Evolutionary conservation across 2,113 vertebrate genomes (phyloP), one percentile per base, ranked within the genome.

Genomic region (Heloderma charlesbogerti): DNA sequence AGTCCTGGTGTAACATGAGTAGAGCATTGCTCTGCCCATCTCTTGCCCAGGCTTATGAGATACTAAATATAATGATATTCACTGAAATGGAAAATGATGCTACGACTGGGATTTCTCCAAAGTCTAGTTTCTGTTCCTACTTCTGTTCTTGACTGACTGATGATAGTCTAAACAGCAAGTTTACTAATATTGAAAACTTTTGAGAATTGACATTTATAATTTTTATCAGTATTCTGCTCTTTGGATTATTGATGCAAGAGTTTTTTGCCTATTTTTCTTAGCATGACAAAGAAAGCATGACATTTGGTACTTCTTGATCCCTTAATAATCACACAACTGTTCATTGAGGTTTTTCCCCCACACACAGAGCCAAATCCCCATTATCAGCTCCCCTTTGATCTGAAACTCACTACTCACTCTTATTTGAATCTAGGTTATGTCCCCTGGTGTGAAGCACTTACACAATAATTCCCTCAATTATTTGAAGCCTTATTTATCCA

Each of bases 381-480:
- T 92, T 96, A 90, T 96, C 89, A 93, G 77, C 88, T 93, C 82
- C 90, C 88, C 94, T 95, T 97, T 97, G 96, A 97, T 96, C 93
- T 97, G 89, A 94, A 95, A 95, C 84, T 92, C 89, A 63, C 78
- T 94, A 94, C 89, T 92, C 89, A 72, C 75, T 95, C 43, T 88
- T 92, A 93, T 95, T 91, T 94, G 95, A 97, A 96, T 95, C 93
- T 97, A 96, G 95, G 96, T 95, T 96, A 96, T 95, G 95, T 97
- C 96, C 95, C 96, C 90, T 95, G 92, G 94, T 96, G 57, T 96
- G 93, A 96, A 95, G 94, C 95, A 92, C 94, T 95, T 97, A 96
- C 94, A 96, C 93, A 96, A 95, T 93, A 96, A 94, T 86, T 95
- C 92, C 90, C 95, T 95, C 93, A 95, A 95, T 96, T 95, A 96